These are phyloP conservation scores for Mechanitis mazaeus DNA, from an alignment of 2,888 invertebrate genomes.

Conservation along the genomic window DNA sequence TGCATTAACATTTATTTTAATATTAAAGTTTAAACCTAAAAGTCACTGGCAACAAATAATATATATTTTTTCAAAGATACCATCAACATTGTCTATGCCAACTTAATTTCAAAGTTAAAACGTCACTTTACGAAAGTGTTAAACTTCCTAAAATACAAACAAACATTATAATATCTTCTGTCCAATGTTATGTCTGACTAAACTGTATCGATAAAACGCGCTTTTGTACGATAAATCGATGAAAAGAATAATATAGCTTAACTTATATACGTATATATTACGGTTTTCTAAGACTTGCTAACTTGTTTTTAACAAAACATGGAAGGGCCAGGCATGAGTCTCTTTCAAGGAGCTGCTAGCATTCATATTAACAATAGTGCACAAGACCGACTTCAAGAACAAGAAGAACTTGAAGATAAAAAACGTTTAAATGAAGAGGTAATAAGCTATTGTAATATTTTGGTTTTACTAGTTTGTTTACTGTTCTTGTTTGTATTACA, in stretches of 20 bases:
- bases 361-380: slow-evolving; percentile 80
- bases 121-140: slow-evolving; percentile 18
- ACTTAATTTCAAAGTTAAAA: slow-evolving; percentile 11
- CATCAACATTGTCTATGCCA: slow-evolving; percentile 2
- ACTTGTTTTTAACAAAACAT: slow-evolving; percentile 41
- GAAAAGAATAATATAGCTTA: not conserved
- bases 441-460: slow-evolving; percentile 22
- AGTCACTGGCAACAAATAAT: slow-evolving; percentile 10
- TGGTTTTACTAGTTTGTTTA: slow-evolving; percentile 11
- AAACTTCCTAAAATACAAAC: slow-evolving; percentile 13
- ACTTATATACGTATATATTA: not conserved
- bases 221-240: not conserved
- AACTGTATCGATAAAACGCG: not conserved
- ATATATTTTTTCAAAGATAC: not conserved
- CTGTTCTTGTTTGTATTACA: slow-evolving; percentile 40
- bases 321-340: slow-evolving; percentile 81
- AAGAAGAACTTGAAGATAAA: slow-evolving; percentile 82
- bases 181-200: not conserved
- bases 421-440: slow-evolving; percentile 82
- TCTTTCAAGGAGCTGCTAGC: slow-evolving; percentile 81
- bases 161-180: slow-evolving; percentile 7
- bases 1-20: no score
- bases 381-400: slow-evolving; percentile 80
- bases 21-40: slow-evolving; percentile 8
- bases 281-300: not conserved